Percentiles rank a stretch among this genome's conserved stretches.
Conservation (phyloP, 2,113 vertebrate species). For the Amia ocellicauda region DNA sequence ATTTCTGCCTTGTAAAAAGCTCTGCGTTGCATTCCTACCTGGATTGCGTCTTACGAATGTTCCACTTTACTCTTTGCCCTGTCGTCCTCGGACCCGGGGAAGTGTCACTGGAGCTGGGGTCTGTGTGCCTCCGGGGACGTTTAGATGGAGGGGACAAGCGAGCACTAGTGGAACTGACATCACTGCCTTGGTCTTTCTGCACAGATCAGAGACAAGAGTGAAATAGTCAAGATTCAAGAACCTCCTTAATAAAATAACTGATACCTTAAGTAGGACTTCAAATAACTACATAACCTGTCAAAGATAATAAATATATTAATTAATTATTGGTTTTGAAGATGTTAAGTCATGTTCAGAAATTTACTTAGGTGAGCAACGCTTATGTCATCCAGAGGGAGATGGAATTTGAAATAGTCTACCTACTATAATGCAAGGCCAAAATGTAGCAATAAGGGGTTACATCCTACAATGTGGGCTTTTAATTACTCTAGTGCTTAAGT, state of each 20-base stretch:
- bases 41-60: slow-evolving; percentile 81
- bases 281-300: neutral
- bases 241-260: too few relatives aligned
- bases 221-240: too few relatives aligned
- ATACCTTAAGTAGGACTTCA: neutral
- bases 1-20: too few relatives aligned
- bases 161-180: slow-evolving; percentile 87
- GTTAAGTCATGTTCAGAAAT: too few relatives aligned
- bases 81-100: slow-evolving; percentile 81
- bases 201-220: slow-evolving; percentile 36
- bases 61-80: slow-evolving; percentile 91
- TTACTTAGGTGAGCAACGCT: too few relatives aligned
- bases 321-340: too few relatives aligned
- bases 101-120: slow-evolving; percentile 92
- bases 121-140: slow-evolving; percentile 83
- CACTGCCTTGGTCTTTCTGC: slow-evolving; percentile 85
- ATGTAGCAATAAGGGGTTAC: too few relatives aligned
- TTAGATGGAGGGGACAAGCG: slow-evolving; percentile 86
- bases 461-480: too few relatives aligned
- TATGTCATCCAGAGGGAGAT: too few relatives aligned
- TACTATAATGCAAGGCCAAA: too few relatives aligned
- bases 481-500: too few relatives aligned
- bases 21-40: slow-evolving; percentile 61
- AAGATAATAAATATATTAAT: slow-evolving; percentile 11
- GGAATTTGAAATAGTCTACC: too few relatives aligned